phyloP scores from a whole-genome alignment of 2,113 vertebrate species.

The Amphiprion percula region DNA sequence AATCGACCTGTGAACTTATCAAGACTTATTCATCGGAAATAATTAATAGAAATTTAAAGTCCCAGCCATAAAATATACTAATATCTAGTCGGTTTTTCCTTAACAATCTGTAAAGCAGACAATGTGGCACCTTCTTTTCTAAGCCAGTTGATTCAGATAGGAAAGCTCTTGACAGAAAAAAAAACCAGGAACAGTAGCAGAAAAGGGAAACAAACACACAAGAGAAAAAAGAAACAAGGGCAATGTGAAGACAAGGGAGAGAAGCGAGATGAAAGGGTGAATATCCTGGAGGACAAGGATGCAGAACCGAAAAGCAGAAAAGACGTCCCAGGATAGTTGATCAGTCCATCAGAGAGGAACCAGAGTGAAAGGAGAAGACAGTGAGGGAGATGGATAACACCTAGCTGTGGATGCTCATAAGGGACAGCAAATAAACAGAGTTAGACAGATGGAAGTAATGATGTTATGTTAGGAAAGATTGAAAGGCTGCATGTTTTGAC shows the following conservation, averaged over 20 bases:
- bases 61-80: too few species aligned
- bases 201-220: too few species aligned
- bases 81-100: not conserved
- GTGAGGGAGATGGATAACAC: not conserved
- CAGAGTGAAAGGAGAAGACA: not conserved
- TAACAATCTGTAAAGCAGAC: not conserved
- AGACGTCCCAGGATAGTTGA: constrained; percentile 9
- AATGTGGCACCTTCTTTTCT: not conserved
- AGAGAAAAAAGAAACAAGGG: too few species aligned
- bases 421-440: not conserved
- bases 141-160: not conserved
- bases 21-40: too few species aligned
- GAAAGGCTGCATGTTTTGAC: not conserved
- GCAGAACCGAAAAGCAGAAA: not conserved
- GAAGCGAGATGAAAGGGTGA: not conserved
- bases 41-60: too few species aligned
- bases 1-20: too few species aligned
- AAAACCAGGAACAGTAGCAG: too few species aligned
- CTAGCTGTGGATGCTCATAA: not conserved
- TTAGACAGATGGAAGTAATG: not conserved
- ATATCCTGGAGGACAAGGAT: not conserved
- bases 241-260: not conserved
- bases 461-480: not conserved
- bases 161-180: too few species aligned
- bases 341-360: not conserved